Conservation (phyloP, 1,140 invertebrate species). For the Aphis craccivora region DNA sequence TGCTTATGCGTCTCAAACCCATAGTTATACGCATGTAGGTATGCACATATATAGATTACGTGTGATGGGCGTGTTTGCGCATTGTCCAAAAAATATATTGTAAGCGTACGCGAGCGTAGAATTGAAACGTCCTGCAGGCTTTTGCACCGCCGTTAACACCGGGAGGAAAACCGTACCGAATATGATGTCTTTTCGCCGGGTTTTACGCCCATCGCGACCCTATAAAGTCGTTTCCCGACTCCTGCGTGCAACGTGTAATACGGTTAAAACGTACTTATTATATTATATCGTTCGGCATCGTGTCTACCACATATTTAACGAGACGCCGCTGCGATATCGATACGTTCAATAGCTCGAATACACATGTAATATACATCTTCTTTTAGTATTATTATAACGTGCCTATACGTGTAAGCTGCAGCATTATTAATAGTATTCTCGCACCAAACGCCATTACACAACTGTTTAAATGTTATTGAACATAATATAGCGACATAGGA, state of each 20-base stretch:
- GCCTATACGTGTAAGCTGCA: no score
- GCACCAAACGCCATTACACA: not conserved
- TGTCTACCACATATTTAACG: not conserved
- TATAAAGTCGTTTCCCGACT: not conserved
- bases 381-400: no score
- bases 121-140: not conserved
- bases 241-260: not conserved
- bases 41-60: not conserved
- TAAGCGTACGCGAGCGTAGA: not conserved
- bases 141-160: not conserved
- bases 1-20: not conserved
- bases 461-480: not conserved
- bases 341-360: not conserved
- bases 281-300: not conserved
- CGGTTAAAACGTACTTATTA: not conserved
- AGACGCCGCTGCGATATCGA: not conserved
- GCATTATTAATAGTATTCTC: not conserved
- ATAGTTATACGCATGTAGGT: not conserved
- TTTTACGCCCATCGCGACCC: constrained; percentile 1
- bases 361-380: no score
- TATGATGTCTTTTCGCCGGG: not conserved
- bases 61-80: constrained; percentile 5
- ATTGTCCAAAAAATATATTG: not conserved
- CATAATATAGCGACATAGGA: not conserved
- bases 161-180: constrained; percentile 24